These are phyloP conservation scores for Drosophila infuscata DNA, from an alignment of 2,888 invertebrate species.

Conservation along the genomic window DNA sequence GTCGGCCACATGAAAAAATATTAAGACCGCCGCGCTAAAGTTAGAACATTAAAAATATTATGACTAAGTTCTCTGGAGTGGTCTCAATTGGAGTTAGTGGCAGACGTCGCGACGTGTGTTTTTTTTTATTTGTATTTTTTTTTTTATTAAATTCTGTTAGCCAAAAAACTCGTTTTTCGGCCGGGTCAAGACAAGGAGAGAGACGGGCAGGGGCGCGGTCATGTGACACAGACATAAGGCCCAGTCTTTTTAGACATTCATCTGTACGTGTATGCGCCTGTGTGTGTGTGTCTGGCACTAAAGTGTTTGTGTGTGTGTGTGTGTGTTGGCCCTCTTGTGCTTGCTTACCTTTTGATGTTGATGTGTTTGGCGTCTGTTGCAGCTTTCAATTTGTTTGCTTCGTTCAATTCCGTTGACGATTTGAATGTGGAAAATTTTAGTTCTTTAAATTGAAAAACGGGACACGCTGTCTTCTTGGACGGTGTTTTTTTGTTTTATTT, in stretches of 20 bases:
- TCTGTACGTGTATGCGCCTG: constrained; percentile 32
- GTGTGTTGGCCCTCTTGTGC: constrained; percentile 40
- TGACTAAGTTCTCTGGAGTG: constrained; percentile 51
- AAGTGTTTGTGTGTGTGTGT: constrained; percentile 10
- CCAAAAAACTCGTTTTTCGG: constrained; percentile 68
- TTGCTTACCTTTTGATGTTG: constrained; percentile 58
- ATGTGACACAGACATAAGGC: constrained; percentile 67
- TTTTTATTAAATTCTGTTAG: constrained; percentile 40
- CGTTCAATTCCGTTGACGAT: constrained; percentile 25
- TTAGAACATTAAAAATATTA: constrained; percentile 54
- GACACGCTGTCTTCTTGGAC: constrained; percentile 22
- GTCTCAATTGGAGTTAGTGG: constrained; percentile 51
- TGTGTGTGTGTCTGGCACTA: not conserved
- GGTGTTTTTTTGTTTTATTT: not conserved
- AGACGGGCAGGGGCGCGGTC: constrained; percentile 48
- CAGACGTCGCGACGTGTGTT: constrained; percentile 51
- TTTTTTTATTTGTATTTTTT: constrained; percentile 12
- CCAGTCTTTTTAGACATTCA: constrained; percentile 47
- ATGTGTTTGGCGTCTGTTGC: constrained; percentile 41
- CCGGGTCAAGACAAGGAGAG: constrained; percentile 35
- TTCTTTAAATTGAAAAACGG: constrained; percentile 18
- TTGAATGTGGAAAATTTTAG: constrained; percentile 26
- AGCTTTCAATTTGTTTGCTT: constrained; percentile 46
- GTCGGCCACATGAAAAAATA: constrained; percentile 26
- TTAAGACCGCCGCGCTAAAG: constrained; percentile 27